Percentiles rank a stretch among this genome's conserved stretches.
Evolutionary conservation across 2,797 vertebrate genomes (phyloP).

Genomic region (Amazona finschi): DNA sequence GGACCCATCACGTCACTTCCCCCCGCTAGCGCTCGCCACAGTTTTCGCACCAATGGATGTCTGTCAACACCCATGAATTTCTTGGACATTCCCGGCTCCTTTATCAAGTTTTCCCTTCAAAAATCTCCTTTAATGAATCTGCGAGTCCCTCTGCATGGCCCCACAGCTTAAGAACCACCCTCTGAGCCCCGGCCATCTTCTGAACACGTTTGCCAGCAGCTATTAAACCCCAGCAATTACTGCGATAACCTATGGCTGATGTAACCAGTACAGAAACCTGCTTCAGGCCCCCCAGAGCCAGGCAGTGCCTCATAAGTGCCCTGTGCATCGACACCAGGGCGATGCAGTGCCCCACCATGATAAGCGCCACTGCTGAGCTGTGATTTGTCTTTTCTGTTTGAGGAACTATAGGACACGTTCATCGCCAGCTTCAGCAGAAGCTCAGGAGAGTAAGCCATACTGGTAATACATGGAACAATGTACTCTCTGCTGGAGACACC

Average conservation of each 20-base stretch:
- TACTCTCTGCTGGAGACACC: neutral
- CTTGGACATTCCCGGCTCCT: neutral
- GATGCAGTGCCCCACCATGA: neutral
- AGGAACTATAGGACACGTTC: neutral
- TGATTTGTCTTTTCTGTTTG: neutral
- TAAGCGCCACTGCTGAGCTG: neutral
- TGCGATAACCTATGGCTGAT: neutral
- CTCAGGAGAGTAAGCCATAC: too few species aligned
- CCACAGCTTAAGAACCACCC: neutral
- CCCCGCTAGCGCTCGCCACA: neutral
- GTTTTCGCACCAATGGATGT: neutral
- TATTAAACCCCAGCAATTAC: neutral
- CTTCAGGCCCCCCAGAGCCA: neutral
- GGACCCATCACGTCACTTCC: neutral
- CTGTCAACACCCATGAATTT: neutral
- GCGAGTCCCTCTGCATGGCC: neutral
- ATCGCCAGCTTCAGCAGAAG: neutral
- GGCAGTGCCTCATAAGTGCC: neutral
- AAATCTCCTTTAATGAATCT: neutral
- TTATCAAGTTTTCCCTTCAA: neutral
- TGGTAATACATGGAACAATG: rapidly evolving
- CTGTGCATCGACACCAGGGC: neutral
- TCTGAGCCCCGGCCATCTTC: neutral
- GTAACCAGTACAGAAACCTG: neutral
- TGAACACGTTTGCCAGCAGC: rapidly evolving